A percentile compares a stretch with the other conserved stretches of the same genome.
Evolutionary conservation across 2,113 vertebrate species (phyloP).

Genomic region (Chitala chitala): DNA sequence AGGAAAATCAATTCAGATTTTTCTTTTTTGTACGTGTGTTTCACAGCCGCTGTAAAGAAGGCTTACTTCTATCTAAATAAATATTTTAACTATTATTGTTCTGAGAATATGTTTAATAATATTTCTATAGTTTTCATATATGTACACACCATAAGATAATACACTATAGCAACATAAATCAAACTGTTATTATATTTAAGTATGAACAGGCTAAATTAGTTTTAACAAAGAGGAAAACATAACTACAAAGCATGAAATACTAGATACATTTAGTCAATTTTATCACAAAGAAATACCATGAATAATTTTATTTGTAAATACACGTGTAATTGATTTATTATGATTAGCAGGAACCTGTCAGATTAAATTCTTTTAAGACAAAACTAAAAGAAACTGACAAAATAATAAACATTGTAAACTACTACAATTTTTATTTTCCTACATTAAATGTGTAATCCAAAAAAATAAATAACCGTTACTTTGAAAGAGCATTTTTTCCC

Average conservation of each 20-base stretch:
- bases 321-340: neutral
- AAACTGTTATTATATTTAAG: neutral
- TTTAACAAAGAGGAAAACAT: neutral
- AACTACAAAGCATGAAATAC: slow-evolving; percentile 3
- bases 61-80: slow-evolving; percentile 42
- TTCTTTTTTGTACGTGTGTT: slow-evolving; percentile 48
- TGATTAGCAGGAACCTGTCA: neutral
- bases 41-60: slow-evolving; percentile 48
- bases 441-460: too few relatives aligned
- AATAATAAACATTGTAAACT: too few relatives aligned
- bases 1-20: slow-evolving; percentile 69
- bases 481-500: neutral
- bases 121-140: neutral
- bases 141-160: neutral
- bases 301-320: neutral
- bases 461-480: neutral
- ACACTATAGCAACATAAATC: neutral
- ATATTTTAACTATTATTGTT: slow-evolving; percentile 12
- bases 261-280: neutral
- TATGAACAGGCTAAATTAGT: slow-evolving; percentile 1
- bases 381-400: too few relatives aligned
- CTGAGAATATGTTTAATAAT: too few relatives aligned
- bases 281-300: neutral
- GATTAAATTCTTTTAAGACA: neutral
- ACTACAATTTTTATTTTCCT: too few relatives aligned